Base-by-base conservation (phyloP, 2,113 vertebrate species). In the Microtus richardsoni region DNA sequence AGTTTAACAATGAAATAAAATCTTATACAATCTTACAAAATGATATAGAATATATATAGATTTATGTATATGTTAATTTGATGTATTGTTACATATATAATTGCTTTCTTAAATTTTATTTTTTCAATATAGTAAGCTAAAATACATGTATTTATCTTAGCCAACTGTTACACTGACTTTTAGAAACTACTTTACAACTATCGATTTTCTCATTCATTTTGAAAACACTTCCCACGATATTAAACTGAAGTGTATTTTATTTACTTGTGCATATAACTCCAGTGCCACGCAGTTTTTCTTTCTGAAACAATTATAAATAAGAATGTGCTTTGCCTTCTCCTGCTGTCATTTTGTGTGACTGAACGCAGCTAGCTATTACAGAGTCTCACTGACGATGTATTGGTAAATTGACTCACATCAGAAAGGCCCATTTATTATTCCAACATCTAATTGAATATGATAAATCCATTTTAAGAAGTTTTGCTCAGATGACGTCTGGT, bases 261-360 rank as follows among this genome's bases (percentile, higher is more conserved):
- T 91, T 30, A 3, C 14, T 91, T 84, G 49, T 75, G 39, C 54
- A 64, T 91, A 7, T 91, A 90, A 62, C 28, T 79, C 16, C 64
- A 79, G 62, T 62, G 58, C 44, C 54, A 30, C 39, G n/a, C 5
- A 75, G 12, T 88, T 93, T 95, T 95, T 95, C 89, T 95, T 93
- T 93, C 64, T 92, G 85, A 91, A 88, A 36, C 66, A 68, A 75
- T 85, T 47, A n/a, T 95, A 96, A 97, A 93, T 88, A 94, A 93
- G 44, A 91, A 75, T 12, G 33, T 26, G 3, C 33, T 93, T 95
- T 91, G 68, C 1, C n/a, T 91, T 95, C 62, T 74, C 62, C 54
- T 89, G 62, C 33, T 88, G 58, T 79, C 66, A 41, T 78, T 95
- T 89, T 88, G 74, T 86, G 75, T 54, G 89, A 89, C 62, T 1